Conservation (phyloP, 2,113 vertebrate genomes). For the Zapus hudsonius region DNA sequence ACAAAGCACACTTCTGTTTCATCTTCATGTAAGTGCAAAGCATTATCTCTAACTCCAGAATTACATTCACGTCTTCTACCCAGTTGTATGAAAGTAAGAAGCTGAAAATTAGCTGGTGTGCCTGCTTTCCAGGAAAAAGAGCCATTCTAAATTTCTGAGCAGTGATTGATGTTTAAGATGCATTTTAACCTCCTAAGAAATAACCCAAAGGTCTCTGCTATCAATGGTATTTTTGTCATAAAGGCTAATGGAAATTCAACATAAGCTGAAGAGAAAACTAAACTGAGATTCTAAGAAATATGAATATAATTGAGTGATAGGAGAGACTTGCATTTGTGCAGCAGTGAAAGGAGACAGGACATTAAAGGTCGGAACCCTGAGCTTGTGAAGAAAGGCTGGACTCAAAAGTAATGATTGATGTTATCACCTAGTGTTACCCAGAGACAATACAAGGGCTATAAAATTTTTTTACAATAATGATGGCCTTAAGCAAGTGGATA, state of each 20-base stretch:
- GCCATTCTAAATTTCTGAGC: not conserved
- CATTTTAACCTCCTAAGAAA: not conserved
- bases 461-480: not conserved
- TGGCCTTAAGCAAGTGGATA: not conserved
- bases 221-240: not conserved
- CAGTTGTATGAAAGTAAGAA: not conserved
- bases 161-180: not conserved
- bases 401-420: not conserved
- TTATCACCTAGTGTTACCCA: not conserved
- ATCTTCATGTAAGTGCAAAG: not conserved
- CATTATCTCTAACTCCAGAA: constrained; percentile 12
- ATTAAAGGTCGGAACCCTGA: not conserved
- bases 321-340: not conserved
- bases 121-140: not conserved
- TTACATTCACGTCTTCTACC: not conserved
- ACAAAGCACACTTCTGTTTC: not conserved
- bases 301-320: not conserved
- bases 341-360: not conserved
- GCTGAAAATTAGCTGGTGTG: not conserved
- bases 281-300: not conserved
- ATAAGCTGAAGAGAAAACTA: constrained; percentile 13
- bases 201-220: not conserved
- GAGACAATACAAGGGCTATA: not conserved
- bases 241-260: constrained; percentile 8
- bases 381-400: not conserved